Percentiles rank a stretch among this genome's conserved stretches.
These are phyloP conservation scores for Micromesistius poutassou DNA, from an alignment of 2,797 vertebrate genomes.

Conservation along the genomic window DNA sequence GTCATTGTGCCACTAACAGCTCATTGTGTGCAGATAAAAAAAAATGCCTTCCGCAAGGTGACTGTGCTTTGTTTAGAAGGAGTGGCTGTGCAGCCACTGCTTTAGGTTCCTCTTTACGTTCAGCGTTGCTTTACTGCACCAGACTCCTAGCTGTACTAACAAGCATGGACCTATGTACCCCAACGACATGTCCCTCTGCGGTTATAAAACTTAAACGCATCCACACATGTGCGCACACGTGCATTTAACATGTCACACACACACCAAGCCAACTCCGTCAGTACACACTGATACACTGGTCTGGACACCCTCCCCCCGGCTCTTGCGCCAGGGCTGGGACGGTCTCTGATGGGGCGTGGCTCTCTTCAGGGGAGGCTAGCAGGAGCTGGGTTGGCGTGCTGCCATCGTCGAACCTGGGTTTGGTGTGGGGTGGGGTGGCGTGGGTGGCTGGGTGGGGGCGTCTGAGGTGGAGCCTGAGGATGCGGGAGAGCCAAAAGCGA, in stretches of 20 bases:
- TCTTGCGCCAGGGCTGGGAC: conserved; percentile 42
- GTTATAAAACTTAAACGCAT: background rate
- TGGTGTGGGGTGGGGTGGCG: conserved; percentile 34
- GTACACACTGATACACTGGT: conserved; percentile 32
- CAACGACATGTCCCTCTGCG: background rate
- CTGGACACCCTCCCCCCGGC: conserved; percentile 37
- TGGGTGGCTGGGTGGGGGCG: conserved; percentile 23
- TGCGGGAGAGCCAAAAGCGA: conserved; percentile 20
- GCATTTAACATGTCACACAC: conserved; percentile 14
- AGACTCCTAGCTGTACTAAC: background rate
- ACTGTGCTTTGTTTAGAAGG: background rate
- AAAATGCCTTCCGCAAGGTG: background rate
- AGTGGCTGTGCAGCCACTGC: background rate
- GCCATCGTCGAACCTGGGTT: conserved; percentile 79
- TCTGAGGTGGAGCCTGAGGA: conserved; percentile 30
- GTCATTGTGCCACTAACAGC: background rate
- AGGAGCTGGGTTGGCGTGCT: conserved; percentile 85
- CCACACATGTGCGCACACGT: conserved; percentile 26
- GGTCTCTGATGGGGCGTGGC: conserved; percentile 66
- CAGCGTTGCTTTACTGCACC: no score
- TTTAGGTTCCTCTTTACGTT: background rate
- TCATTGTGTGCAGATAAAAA: background rate
- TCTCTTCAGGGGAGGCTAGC: conserved; percentile 73
- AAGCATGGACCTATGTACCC: background rate
- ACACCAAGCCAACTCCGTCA: no score